These are phyloP conservation scores for Galagoides demidoff DNA, from an alignment of 2,797 vertebrate species.

Conservation along the genomic window DNA sequence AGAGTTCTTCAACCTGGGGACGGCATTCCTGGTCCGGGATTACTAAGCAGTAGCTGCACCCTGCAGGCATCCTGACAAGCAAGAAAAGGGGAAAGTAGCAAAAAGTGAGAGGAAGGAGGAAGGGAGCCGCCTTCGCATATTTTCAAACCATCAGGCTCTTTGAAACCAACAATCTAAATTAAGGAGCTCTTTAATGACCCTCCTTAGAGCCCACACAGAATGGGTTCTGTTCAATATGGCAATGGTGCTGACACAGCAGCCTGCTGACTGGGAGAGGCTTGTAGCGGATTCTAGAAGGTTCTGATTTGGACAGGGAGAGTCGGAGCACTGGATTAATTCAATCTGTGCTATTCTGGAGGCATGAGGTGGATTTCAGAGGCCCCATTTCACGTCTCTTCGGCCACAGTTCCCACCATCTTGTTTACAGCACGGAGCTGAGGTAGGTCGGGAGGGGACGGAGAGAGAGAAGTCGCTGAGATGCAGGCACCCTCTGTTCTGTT, in stretches of 20 bases:
- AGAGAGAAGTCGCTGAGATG: not conserved
- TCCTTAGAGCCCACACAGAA: not conserved
- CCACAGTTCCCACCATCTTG: fast-evolving
- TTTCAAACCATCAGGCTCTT: slow-evolving; percentile 4
- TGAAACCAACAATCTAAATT: slow-evolving; percentile 9
- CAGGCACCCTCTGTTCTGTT: not conserved
- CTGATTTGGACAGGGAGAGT: not conserved
- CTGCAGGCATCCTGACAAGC: not conserved
- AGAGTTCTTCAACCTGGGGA: not conserved
- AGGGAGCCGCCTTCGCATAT: not conserved
- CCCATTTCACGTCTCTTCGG: not conserved
- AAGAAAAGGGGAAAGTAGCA: not conserved
- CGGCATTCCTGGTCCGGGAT: not conserved
- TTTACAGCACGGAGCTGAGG: not conserved
- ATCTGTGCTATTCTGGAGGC: not conserved
- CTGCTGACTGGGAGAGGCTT: not conserved
- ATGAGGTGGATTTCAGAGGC: not conserved
- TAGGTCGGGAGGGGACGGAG: not conserved
- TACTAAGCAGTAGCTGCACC: not conserved
- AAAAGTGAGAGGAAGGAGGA: not conserved
- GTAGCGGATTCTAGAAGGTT: not conserved
- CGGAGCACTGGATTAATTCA: too few species aligned
- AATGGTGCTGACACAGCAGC: not conserved
- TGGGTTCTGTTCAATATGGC: not conserved
- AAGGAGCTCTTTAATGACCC: not conserved